Percentiles rank a stretch among this genome's conserved stretches.
Evolutionary conservation across 2,888 invertebrate genomes (phyloP).

Genomic region (Temnothorax unifasciatus): DNA sequence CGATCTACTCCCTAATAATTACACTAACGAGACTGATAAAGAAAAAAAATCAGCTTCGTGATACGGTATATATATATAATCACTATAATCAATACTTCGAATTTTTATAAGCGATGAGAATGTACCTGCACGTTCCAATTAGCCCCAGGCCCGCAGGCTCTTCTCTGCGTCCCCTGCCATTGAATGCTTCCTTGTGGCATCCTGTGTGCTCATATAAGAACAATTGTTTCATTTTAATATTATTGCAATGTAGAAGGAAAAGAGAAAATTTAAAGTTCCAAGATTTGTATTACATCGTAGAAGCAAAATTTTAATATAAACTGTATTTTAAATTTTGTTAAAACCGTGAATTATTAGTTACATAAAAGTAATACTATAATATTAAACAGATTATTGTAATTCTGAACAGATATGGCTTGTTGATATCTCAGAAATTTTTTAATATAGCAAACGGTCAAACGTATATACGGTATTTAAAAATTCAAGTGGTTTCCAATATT

Average conservation of each 20-base stretch:
- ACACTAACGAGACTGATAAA: conserved; percentile 37
- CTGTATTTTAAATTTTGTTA: background rate
- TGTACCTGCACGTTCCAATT: conserved; percentile 94
- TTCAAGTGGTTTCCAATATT: background rate
- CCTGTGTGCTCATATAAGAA: conserved; percentile 75
- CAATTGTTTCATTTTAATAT: conserved; percentile 36
- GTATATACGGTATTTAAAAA: background rate
- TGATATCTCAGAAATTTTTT: background rate
- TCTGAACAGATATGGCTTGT: background rate
- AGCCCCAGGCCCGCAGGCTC: conserved; percentile 89
- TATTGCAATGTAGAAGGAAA: background rate
- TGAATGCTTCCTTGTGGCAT: conserved; percentile 85
- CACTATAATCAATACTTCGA: conserved; percentile 14
- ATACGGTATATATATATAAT: background rate
- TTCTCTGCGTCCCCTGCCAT: conserved; percentile 85
- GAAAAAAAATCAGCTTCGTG: conserved; percentile 1
- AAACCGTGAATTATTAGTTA: background rate
- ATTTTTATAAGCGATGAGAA: conserved; percentile 34
- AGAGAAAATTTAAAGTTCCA: background rate
- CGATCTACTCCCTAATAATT: conserved; percentile 38
- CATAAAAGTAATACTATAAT: background rate
- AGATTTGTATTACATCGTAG: background rate
- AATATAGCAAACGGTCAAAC: background rate
- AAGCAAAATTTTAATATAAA: background rate
- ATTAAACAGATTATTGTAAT: background rate